Evolutionary conservation across 2,888 invertebrate genomes (phyloP).

Genomic region (Melinaea marsaeus): DNA sequence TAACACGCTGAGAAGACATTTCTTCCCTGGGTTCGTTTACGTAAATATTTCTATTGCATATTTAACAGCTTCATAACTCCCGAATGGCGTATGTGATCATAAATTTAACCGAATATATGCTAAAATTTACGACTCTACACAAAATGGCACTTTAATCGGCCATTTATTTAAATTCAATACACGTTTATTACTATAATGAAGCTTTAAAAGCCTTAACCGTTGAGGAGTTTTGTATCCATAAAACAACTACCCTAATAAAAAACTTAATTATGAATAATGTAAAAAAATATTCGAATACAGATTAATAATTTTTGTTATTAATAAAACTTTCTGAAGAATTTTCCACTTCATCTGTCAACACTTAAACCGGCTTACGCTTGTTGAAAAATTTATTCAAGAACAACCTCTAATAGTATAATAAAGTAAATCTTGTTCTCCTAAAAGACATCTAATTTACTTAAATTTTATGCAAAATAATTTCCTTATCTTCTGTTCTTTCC

Average conservation of each 20-base stretch:
- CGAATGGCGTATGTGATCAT: conserved; percentile 37
- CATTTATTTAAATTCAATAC: conserved; percentile 27
- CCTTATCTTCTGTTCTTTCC: conserved; percentile 12
- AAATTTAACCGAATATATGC: conserved; percentile 29
- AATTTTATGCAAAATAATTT: conserved; percentile 21
- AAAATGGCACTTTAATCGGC: conserved; percentile 26
- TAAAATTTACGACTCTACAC: conserved; percentile 28
- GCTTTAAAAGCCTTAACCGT: neutral
- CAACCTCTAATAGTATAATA: neutral
- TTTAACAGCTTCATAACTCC: conserved; percentile 36
- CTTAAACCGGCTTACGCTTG: neutral
- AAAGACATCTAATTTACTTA: conserved; percentile 20
- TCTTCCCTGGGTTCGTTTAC: neutral
- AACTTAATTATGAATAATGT: too few species aligned
- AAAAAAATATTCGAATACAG: too few species aligned
- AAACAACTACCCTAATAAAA: too few species aligned
- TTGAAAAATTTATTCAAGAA: neutral
- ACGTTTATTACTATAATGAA: conserved; percentile 17
- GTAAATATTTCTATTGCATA: conserved; percentile 35
- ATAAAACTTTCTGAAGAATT: neutral
- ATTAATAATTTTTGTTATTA: too few species aligned
- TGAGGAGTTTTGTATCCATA: too few species aligned
- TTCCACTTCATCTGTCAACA: neutral
- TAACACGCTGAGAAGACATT: neutral
- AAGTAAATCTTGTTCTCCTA: neutral